A percentile compares a stretch with the other conserved stretches of the same genome.
Evolutionary conservation across 2,797 vertebrate genomes (phyloP).

Genomic region (Gymnoscopelus braueri): DNA sequence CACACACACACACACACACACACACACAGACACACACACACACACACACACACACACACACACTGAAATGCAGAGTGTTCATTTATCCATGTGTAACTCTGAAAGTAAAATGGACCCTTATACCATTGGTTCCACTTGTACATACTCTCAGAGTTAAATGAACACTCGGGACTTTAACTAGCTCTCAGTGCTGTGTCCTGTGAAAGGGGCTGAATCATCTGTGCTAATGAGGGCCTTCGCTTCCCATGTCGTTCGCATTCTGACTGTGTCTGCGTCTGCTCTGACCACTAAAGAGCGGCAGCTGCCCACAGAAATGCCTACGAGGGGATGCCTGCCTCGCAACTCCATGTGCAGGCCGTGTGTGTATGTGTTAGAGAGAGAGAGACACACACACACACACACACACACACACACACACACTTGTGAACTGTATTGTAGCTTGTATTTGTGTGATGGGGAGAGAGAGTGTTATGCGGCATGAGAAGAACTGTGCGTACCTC

Average conservation of each 20-base stretch:
- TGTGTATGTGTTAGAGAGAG: constrained; percentile 2
- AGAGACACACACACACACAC: too few species aligned
- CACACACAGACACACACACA: too few species aligned
- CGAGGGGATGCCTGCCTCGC: constrained; percentile 56
- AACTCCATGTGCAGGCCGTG: constrained; percentile 26
- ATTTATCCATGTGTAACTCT: neutral
- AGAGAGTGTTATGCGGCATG: neutral
- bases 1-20: too few species aligned
- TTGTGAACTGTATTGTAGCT: neutral
- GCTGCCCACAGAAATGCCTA: constrained; percentile 69
- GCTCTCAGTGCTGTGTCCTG: constrained; percentile 2
- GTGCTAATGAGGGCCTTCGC: constrained; percentile 63
- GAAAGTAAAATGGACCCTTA: too few species aligned
- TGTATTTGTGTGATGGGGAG: constrained; percentile 11
- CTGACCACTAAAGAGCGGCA: constrained; percentile 67
- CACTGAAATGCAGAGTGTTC: too few species aligned
- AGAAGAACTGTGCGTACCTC: neutral
- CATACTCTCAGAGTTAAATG: too few species aligned
- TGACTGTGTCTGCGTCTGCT: constrained; percentile 67
- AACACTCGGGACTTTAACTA: too few species aligned
- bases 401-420: too few species aligned
- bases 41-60: too few species aligned
- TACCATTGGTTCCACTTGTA: too few species aligned
- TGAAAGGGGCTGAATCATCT: constrained; percentile 73
- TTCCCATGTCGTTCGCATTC: constrained; percentile 62